Conservation (phyloP, 2,888 invertebrate species). For the Zootermopsis nevadensis region DNA sequence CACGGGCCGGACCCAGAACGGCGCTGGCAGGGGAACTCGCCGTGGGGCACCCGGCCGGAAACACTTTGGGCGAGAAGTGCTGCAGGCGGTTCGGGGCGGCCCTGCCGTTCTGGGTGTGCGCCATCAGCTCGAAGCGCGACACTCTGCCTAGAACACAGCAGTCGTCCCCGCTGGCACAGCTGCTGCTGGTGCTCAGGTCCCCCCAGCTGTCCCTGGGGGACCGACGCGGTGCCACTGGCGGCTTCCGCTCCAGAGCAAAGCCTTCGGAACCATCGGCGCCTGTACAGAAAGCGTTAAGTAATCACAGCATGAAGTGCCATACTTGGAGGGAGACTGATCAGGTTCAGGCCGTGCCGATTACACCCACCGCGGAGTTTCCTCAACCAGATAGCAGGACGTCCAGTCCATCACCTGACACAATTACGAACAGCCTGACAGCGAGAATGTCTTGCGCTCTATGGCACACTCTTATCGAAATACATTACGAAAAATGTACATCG, state of each 20-base stretch:
- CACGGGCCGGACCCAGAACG: slow-evolving; percentile 70
- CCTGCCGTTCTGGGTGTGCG: slow-evolving; percentile 65
- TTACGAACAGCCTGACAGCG: too few species aligned
- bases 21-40: slow-evolving; percentile 86
- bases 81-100: slow-evolving; percentile 60
- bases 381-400: too few species aligned
- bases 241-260: slow-evolving; percentile 66
- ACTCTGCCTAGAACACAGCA: slow-evolving; percentile 80
- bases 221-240: slow-evolving; percentile 72
- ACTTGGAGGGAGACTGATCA: too few species aligned
- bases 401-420: too few species aligned
- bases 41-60: slow-evolving; percentile 80
- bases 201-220: slow-evolving; percentile 67
- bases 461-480: too few species aligned
- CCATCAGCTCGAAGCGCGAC: slow-evolving; percentile 83
- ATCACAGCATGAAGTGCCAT: too few species aligned
- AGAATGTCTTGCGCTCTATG: too few species aligned
- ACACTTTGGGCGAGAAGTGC: slow-evolving; percentile 80
- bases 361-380: too few species aligned
- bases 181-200: slow-evolving; percentile 64
- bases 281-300: background rate
- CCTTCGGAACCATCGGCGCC: background rate
- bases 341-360: too few species aligned
- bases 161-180: slow-evolving; percentile 58
- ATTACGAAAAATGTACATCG: too few species aligned